Evolutionary conservation across 2,797 vertebrate species (phyloP).

Genomic region (Cynodonichthys magdalenae): DNA sequence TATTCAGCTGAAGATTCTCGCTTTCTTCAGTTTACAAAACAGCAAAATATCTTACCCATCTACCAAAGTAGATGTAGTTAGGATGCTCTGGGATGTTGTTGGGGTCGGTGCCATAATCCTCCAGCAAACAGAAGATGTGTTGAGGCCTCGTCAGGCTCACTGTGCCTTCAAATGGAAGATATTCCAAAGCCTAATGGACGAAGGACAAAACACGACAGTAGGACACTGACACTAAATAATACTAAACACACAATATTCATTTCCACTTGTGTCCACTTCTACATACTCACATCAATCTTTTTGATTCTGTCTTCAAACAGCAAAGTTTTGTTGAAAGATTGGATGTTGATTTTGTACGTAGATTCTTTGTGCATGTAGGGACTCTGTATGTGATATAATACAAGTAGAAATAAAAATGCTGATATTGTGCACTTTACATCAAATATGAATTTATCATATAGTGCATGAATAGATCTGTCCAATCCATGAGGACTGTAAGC

Average conservation of each 20-base stretch:
- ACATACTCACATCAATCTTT: slow-evolving; percentile 92
- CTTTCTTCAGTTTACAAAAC: neutral
- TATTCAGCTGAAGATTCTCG: neutral
- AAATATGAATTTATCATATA: too few species aligned
- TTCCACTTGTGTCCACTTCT: neutral
- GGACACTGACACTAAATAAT: neutral
- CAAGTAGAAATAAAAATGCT: neutral
- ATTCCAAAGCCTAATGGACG: slow-evolving; percentile 85
- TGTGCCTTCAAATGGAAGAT: slow-evolving; percentile 91
- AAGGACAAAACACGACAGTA: slow-evolving; percentile 5
- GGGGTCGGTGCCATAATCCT: slow-evolving; percentile 94
- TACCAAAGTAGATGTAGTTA: slow-evolving; percentile 90
- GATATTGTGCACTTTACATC: neutral
- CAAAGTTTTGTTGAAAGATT: slow-evolving; percentile 96
- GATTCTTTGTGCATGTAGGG: slow-evolving; percentile 87
- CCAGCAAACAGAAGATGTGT: slow-evolving; percentile 91
- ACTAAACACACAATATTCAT: too few species aligned
- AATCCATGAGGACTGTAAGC: neutral
- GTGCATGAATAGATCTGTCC: too few species aligned
- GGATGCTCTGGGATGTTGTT: slow-evolving; percentile 92
- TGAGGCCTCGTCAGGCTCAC: slow-evolving; percentile 92
- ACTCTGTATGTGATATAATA: slow-evolving; percentile 70
- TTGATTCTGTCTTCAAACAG: slow-evolving; percentile 89
- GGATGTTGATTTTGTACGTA: slow-evolving; percentile 93
- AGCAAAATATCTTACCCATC: slow-evolving; percentile 88